phyloP scores from a whole-genome alignment of 1,140 invertebrate genomes.

The Colletes gigas region DNA sequence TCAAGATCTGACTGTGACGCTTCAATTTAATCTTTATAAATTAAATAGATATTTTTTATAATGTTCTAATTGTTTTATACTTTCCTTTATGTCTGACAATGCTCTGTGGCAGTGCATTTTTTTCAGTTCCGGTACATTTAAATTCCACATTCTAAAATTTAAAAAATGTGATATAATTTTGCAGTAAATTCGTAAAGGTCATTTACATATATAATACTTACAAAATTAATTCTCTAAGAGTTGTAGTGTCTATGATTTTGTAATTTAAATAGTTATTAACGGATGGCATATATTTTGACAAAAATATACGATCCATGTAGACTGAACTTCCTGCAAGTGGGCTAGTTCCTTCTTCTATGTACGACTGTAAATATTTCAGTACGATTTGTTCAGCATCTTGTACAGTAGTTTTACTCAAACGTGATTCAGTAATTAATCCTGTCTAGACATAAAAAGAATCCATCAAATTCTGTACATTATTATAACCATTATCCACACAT shows the following conservation, averaged over 20 bases:
- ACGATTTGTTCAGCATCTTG: constrained; percentile 87
- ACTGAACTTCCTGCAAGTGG: constrained; percentile 95
- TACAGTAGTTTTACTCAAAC: constrained; percentile 85
- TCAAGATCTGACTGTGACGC: no score
- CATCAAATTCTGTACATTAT: neutral
- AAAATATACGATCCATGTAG: constrained; percentile 91
- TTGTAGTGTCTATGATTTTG: constrained; percentile 95
- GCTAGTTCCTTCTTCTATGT: constrained; percentile 83
- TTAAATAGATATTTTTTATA: constrained; percentile 84
- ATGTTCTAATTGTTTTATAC: constrained; percentile 90
- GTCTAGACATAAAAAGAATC: constrained; percentile 82
- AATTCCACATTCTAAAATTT: constrained; percentile 87
- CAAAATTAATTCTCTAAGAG: constrained; percentile 91
- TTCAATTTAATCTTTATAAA: constrained; percentile 53
- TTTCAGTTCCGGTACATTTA: constrained; percentile 79
- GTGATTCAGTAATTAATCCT: constrained; percentile 88
- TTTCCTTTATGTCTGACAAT: constrained; percentile 92
- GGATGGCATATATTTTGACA: constrained; percentile 88
- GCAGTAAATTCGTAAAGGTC: neutral
- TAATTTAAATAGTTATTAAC: constrained; percentile 93
- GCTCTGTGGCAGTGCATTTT: constrained; percentile 89
- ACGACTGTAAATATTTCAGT: constrained; percentile 86
- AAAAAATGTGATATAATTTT: neutral
- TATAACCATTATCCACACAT: neutral
- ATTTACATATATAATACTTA: constrained; percentile 56